Evolutionary conservation across 2,797 vertebrate species (phyloP), one percentile per base, ranked within the genome.

Genomic region (Nannoperca australis): DNA sequence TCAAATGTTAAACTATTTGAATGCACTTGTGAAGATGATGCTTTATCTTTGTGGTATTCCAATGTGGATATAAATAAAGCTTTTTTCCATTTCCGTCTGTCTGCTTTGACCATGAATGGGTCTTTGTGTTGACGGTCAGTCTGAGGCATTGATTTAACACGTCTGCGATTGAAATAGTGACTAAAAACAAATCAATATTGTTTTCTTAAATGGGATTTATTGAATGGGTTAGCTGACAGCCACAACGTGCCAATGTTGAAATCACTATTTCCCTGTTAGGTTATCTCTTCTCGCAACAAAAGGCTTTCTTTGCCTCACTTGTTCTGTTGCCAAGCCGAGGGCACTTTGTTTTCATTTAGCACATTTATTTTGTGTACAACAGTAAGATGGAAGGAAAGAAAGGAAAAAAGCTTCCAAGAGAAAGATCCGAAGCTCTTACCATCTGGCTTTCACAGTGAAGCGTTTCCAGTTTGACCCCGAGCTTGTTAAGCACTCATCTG

Each of bases 31-130:
- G 65, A 64, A 71, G 76, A 78, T 80, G 47, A 69, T 44, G 61
- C 64, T 76, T 76, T 66, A 73, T 84, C 54, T 84, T 85, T 2
- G 4, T 72, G 76, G 79, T 78, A 63, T 85, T 83, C 34, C 70
- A 68, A 20, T 70, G 60, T 51, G 75, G 78, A 78, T 82, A 81
- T 76, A 87, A 89, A 90, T 83, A 85, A 74, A 73, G 61, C 73
- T 49, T 74, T 49, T 82, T 85, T 83, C 82, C 85, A 78, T 83
- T 85, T 58, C 59, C 24, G 65, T 73, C 72, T 60, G 78, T 71
- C 69, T 72, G 73, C 76, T 73, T 85, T 85, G 85, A 88, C 77
- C 84, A 78, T 92, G 81, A 90, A 90, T 88, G 85, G 76, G 61
- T 79, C 79, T 92, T 87, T 92, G 82, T 91, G 66, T 78, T 73